A percentile compares a stretch with the other conserved stretches of the same genome.
phyloP scores from a whole-genome alignment of 2,888 invertebrate genomes.

The Dinocampus coccinellae region DNA sequence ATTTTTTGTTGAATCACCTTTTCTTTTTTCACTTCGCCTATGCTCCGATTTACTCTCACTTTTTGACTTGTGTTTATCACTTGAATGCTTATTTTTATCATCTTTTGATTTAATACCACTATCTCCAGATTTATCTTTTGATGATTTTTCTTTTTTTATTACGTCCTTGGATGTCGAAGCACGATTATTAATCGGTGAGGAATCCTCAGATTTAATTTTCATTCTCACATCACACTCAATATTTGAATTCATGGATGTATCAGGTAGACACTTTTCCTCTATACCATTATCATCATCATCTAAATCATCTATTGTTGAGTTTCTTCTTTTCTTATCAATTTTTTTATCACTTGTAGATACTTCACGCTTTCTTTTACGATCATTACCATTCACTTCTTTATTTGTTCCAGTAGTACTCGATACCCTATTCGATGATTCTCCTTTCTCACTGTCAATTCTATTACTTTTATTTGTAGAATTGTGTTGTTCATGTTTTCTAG shows the following conservation, averaged over 20 bases:
- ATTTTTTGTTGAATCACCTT: slow-evolving; percentile 54
- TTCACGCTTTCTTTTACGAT: slow-evolving; percentile 53
- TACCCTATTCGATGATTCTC: slow-evolving; percentile 46
- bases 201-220: slow-evolving; percentile 39
- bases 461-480: slow-evolving; percentile 41
- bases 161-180: slow-evolving; percentile 30
- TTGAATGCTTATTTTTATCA: slow-evolving; percentile 48
- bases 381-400: slow-evolving; percentile 39
- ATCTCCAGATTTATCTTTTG: slow-evolving; percentile 41
- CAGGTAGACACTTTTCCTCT: slow-evolving; percentile 32
- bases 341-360: slow-evolving; percentile 40
- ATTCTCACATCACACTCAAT: slow-evolving; percentile 32
- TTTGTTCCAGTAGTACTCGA: slow-evolving; percentile 33
- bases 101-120: slow-evolving; percentile 45
- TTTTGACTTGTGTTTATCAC: slow-evolving; percentile 59
- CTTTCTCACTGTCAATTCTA: slow-evolving; percentile 32
- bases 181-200: slow-evolving; percentile 30
- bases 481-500: slow-evolving; percentile 45
- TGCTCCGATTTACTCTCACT: slow-evolving; percentile 54
- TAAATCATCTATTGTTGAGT: slow-evolving; percentile 40
- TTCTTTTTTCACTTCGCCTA: slow-evolving; percentile 48
- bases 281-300: slow-evolving; percentile 32
- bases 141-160: slow-evolving; percentile 39
- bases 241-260: slow-evolving; percentile 38
- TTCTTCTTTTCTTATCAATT: slow-evolving; percentile 48